A percentile compares a stretch with the other conserved stretches of the same genome.
phyloP scores from a whole-genome alignment of 1,140 invertebrate species.

The Eurosta solidaginis region DNA sequence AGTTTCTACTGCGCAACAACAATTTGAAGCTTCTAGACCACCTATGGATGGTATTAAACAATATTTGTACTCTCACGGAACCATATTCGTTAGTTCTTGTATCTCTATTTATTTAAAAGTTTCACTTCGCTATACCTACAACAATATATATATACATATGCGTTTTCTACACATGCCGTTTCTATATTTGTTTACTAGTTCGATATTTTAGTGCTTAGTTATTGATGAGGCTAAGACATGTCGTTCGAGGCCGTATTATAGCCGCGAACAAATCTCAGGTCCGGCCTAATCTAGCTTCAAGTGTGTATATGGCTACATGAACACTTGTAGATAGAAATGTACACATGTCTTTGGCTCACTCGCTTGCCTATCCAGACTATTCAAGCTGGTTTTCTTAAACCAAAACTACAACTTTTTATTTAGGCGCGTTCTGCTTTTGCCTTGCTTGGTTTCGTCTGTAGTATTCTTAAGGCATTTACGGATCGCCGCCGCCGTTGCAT shows the following conservation, averaged over 20 bases:
- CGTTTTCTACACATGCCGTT: too few relatives aligned
- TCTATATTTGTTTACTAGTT: constrained; percentile 18
- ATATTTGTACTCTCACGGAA: too few relatives aligned
- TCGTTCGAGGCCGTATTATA: neutral
- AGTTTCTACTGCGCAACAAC: too few relatives aligned
- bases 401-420: neutral
- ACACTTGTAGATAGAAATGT: neutral
- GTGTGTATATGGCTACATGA: neutral
- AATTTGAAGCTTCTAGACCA: too few relatives aligned
- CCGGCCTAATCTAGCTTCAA: neutral
- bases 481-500: neutral
- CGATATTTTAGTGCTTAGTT: neutral
- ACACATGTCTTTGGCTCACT: neutral
- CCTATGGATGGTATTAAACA: too few relatives aligned
- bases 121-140: too few relatives aligned
- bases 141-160: neutral
- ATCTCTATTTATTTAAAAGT: too few relatives aligned
- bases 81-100: too few relatives aligned
- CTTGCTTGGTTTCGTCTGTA: neutral
- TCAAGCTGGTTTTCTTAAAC: constrained; percentile 10
- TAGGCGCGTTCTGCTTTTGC: neutral
- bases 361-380: too few relatives aligned
- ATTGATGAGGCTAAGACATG: neutral
- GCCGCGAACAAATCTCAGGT: neutral
- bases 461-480: neutral